These are phyloP conservation scores for Philypnodon macrostomus DNA, from an alignment of 2,797 vertebrate genomes.

Conservation along the genomic window DNA sequence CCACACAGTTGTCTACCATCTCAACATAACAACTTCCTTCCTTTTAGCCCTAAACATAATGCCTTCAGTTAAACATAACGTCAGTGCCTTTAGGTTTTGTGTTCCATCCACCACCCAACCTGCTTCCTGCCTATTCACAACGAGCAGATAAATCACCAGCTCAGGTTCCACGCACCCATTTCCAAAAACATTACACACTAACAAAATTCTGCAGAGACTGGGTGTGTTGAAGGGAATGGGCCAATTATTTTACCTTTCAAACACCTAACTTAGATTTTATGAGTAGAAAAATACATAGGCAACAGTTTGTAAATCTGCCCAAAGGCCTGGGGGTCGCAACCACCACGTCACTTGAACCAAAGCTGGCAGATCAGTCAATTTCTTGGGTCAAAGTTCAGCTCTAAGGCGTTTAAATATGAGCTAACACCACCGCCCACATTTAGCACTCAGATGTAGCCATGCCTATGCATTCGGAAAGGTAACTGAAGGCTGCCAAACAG, in stretches of 20 bases:
- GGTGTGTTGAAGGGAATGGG: not conserved
- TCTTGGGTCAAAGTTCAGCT: conserved; percentile 36
- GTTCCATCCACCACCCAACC: conserved; percentile 9
- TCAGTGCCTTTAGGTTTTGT: conserved; percentile 10
- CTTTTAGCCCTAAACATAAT: conserved; percentile 4
- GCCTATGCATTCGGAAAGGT: conserved; percentile 17
- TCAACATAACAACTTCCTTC: conserved; percentile 2
- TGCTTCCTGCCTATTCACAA: conserved; percentile 13
- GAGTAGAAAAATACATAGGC: not conserved
- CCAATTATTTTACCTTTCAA: conserved; percentile 3
- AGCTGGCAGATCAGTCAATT: conserved; percentile 34
- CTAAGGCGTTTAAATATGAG: conserved; percentile 37
- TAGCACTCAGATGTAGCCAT: conserved; percentile 8
- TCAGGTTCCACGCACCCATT: conserved; percentile 6
- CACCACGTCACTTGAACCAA: conserved; percentile 16
- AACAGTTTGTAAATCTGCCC: conserved; percentile 8
- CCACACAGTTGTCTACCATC: not conserved
- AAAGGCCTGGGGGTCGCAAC: conserved; percentile 9
- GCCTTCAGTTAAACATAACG: not conserved
- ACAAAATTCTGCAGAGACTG: conserved; percentile 5
- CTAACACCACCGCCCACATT: conserved; percentile 4
- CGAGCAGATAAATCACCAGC: conserved; percentile 5
- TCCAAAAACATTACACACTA: conserved; percentile 1
- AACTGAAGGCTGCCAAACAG: conserved; percentile 2
- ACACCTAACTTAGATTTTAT: not conserved